Evolutionary conservation across 2,888 invertebrate genomes (phyloP).

Genomic region (Frankliniella intonsa): DNA sequence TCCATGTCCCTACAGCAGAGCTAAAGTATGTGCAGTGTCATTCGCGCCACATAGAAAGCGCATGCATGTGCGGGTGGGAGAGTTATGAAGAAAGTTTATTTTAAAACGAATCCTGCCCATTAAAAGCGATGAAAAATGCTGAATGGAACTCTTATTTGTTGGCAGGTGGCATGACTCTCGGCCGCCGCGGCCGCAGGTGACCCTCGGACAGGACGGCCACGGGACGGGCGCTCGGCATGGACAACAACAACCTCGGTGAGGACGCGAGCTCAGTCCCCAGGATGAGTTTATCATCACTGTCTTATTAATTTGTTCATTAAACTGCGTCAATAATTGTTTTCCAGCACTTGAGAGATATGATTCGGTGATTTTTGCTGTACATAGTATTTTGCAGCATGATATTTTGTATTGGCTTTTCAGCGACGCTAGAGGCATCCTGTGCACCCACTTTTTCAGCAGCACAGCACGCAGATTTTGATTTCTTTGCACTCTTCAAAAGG

Average conservation of each 20-base stretch:
- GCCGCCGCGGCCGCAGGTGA: not conserved
- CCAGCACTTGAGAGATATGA: not conserved
- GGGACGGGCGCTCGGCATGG: not conserved
- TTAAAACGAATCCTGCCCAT: too few species aligned
- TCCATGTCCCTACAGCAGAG: too few species aligned
- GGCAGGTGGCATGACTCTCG: not conserved
- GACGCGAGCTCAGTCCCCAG: not conserved
- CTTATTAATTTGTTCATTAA: not conserved
- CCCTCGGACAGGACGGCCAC: not conserved
- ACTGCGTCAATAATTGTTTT: not conserved
- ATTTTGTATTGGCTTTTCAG: too few species aligned
- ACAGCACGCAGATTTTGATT: too few species aligned
- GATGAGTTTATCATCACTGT: not conserved
- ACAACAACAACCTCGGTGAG: conserved; percentile 16
- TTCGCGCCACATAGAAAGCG: too few species aligned
- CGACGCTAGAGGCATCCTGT: too few species aligned
- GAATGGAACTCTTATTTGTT: not conserved
- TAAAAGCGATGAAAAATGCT: too few species aligned
- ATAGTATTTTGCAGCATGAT: too few species aligned
- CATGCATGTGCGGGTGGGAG: too few species aligned
- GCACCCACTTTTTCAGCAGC: too few species aligned
- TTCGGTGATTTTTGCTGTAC: not conserved
- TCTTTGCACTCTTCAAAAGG: not conserved
- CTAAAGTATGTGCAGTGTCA: too few species aligned
- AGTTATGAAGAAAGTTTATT: too few species aligned